Evolutionary conservation across 2,888 invertebrate species (phyloP).

Genomic region (Hydrotaea diabolus): DNA sequence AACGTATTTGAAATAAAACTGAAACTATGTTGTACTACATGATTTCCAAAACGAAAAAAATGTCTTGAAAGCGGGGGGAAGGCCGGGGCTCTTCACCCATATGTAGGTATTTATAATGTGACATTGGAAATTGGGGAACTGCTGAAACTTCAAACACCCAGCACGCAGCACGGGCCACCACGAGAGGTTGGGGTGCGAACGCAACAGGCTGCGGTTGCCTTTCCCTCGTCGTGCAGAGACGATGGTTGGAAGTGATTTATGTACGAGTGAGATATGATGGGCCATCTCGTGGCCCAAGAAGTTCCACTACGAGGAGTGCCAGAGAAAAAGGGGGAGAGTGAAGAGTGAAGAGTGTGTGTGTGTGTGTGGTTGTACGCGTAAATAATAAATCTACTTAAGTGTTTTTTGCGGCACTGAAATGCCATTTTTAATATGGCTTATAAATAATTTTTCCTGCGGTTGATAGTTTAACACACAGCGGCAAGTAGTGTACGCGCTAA

Average conservation of each 20-base stretch:
- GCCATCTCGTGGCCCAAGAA: constrained; percentile 43
- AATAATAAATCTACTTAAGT: constrained; percentile 71
- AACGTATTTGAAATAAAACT: not conserved
- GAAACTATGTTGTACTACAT: constrained; percentile 62
- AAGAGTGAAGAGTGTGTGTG: not conserved
- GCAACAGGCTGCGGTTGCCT: not conserved
- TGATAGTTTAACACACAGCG: constrained; percentile 22
- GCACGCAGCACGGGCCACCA: not conserved
- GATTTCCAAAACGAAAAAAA: constrained; percentile 9
- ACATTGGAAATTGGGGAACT: constrained; percentile 61
- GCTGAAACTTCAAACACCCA: constrained; percentile 30
- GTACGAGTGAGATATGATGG: constrained; percentile 60
- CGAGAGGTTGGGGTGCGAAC: no score
- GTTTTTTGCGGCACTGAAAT: constrained; percentile 63
- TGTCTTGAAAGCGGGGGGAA: not conserved
- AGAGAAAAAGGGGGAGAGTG: no score
- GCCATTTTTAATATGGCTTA: constrained; percentile 61
- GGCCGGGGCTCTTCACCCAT: no score
- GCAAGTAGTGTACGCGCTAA: constrained; percentile 1
- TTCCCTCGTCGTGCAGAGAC: not conserved
- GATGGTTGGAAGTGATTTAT: constrained; percentile 65
- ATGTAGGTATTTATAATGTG: constrained; percentile 51
- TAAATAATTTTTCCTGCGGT: constrained; percentile 50
- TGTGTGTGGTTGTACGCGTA: constrained; percentile 52
- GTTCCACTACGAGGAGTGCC: not conserved